A percentile compares a stretch with the other conserved stretches of the same genome.
phyloP scores from a whole-genome alignment of 23 tunicate genomes.

The Botrylloides violaceus region DNA sequence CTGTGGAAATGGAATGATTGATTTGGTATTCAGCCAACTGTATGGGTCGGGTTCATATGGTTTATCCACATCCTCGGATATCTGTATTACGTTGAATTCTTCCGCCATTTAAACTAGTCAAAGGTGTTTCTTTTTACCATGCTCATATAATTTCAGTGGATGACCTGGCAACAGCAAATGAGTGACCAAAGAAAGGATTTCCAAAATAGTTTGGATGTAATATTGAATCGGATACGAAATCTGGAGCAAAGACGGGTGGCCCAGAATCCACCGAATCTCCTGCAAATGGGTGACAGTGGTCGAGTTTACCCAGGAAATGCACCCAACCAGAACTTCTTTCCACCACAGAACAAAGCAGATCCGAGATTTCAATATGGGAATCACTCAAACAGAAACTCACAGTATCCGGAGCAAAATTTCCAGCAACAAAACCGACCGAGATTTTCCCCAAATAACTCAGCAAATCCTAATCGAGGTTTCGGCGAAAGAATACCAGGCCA shows the following conservation, averaged over 20 bases:
- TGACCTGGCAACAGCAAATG: constrained; percentile 81
- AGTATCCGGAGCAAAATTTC: not conserved
- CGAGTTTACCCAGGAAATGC: not conserved
- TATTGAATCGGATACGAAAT: constrained; percentile 18
- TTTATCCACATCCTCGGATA: no score
- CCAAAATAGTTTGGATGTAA: constrained; percentile 28
- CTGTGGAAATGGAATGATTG: no score
- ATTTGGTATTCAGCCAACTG: no score
- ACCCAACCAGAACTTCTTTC: not conserved
- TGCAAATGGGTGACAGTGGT: not conserved
- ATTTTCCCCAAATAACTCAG: not conserved
- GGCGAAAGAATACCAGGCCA: not conserved
- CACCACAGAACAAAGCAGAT: not conserved
- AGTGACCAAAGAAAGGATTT: constrained; percentile 39
- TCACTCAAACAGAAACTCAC: not conserved
- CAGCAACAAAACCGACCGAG: not conserved
- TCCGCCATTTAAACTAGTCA: not conserved
- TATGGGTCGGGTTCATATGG: not conserved
- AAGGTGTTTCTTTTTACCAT: not conserved
- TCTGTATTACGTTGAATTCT: no score
- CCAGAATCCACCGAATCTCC: not conserved
- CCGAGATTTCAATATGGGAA: not conserved
- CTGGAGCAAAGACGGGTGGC: constrained; percentile 16
- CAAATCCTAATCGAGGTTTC: not conserved
- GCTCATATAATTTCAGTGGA: constrained; percentile 37